phyloP scores from a whole-genome alignment of 1,140 invertebrate species.

The Achroia grisella region DNA sequence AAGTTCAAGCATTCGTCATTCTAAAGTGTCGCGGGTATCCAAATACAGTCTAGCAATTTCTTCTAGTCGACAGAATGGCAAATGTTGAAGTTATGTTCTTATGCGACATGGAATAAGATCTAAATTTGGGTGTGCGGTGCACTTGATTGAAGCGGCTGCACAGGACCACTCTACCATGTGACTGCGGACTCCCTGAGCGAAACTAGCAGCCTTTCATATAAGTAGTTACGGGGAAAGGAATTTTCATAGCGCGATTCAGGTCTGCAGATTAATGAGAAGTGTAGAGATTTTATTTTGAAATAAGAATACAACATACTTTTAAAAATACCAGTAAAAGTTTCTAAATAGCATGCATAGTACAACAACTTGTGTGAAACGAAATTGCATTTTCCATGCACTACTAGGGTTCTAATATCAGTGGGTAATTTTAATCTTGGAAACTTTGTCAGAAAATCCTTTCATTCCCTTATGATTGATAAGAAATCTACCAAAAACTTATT shows the following conservation, averaged over 20 bases:
- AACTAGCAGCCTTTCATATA: slow-evolving; percentile 5
- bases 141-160: slow-evolving; percentile 42
- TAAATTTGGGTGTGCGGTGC: slow-evolving; percentile 37
- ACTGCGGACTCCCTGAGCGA: slow-evolving; percentile 37
- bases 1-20: slow-evolving; percentile 64
- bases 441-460: no score
- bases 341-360: not conserved
- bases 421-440: no score
- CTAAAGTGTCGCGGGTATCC: slow-evolving; percentile 39
- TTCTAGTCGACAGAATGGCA: slow-evolving; percentile 63
- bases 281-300: slow-evolving; percentile 4
- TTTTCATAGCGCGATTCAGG: slow-evolving; percentile 35
- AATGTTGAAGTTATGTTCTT: slow-evolving; percentile 50
- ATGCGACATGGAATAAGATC: slow-evolving; percentile 28
- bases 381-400: no score
- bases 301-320: not conserved
- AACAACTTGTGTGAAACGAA: no score
- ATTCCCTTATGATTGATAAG: no score
- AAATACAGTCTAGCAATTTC: slow-evolving; percentile 54
- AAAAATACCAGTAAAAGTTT: not conserved
- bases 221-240: slow-evolving; percentile 22
- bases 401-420: no score
- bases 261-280: slow-evolving; percentile 10
- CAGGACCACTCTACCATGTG: slow-evolving; percentile 42
- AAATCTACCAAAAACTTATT: no score